phyloP scores from a whole-genome alignment of 2,113 vertebrate genomes.

The Hoplias malabaricus region DNA sequence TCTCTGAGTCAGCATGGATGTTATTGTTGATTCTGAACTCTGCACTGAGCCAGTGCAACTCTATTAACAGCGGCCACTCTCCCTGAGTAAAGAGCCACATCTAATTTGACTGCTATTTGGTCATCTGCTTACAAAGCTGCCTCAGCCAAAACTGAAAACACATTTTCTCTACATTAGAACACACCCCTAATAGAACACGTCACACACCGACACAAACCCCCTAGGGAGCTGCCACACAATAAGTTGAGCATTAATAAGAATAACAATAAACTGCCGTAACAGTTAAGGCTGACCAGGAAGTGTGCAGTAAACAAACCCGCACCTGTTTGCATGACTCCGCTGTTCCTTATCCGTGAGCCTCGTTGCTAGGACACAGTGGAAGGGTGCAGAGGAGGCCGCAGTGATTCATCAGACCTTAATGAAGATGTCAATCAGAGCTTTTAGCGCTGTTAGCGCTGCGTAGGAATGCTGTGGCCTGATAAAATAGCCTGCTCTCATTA shows the following conservation, averaged over 20 bases:
- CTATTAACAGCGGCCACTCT: neutral
- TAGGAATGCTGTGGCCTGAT: conserved; percentile 6
- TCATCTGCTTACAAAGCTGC: neutral
- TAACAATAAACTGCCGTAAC: neutral
- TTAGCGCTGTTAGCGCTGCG: conserved; percentile 33
- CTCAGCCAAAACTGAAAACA: neutral
- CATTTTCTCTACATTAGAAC: neutral
- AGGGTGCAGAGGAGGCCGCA: neutral
- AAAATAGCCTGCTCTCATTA: too few species aligned
- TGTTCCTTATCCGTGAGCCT: neutral
- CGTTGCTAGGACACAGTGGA: conserved; percentile 37
- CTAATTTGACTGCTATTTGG: neutral
- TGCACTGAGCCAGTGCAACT: neutral
- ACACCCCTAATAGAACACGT: neutral
- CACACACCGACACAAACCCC: neutral
- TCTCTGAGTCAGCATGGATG: too few species aligned
- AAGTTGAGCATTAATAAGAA: neutral
- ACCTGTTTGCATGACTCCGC: neutral
- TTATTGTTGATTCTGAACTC: neutral
- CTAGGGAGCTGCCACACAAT: neutral
- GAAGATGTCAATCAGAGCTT: conserved; percentile 46
- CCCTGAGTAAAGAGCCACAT: neutral
- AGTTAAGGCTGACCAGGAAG: neutral
- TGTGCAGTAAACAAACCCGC: neutral
- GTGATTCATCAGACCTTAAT: conserved; percentile 47